These are phyloP conservation scores for Pollachius pollachius DNA, from an alignment of 2,113 vertebrate genomes.

Conservation along the genomic window DNA sequence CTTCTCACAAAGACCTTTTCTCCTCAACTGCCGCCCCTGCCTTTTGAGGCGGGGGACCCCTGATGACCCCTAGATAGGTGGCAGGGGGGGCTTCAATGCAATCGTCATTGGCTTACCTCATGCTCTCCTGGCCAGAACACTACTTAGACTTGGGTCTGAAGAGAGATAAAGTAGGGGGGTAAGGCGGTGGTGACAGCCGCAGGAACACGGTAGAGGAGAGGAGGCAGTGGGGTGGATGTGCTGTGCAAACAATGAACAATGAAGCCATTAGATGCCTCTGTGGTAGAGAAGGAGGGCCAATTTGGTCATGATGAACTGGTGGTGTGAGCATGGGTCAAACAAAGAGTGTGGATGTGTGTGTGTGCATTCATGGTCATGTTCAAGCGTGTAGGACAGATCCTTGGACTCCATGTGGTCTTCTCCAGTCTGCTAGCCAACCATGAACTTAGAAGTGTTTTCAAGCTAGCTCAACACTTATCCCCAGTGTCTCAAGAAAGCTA, in stretches of 20 bases:
- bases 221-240: background rate
- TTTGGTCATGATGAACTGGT: slow-evolving; percentile 22
- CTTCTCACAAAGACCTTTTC: background rate
- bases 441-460: background rate
- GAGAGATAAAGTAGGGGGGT: slow-evolving; percentile 4
- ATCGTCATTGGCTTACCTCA: slow-evolving; percentile 32
- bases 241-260: slow-evolving; percentile 33
- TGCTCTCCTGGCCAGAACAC: slow-evolving; percentile 13
- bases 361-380: background rate
- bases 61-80: too few species aligned
- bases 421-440: background rate
- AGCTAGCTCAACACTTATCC: too few species aligned
- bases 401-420: background rate
- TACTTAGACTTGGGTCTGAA: slow-evolving; percentile 30
- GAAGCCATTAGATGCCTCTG: background rate
- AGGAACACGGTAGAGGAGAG: slow-evolving; percentile 27
- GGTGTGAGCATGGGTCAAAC: slow-evolving; percentile 1
- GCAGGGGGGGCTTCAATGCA: background rate
- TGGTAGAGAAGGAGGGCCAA: slow-evolving; percentile 6
- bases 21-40: background rate
- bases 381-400: background rate
- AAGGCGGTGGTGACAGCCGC: slow-evolving; percentile 26
- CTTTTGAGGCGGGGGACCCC: background rate
- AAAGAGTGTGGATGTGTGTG: background rate
- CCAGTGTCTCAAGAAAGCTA: too few species aligned